Conservation (phyloP, 2,113 vertebrate genomes). For the Vimba vimba region DNA sequence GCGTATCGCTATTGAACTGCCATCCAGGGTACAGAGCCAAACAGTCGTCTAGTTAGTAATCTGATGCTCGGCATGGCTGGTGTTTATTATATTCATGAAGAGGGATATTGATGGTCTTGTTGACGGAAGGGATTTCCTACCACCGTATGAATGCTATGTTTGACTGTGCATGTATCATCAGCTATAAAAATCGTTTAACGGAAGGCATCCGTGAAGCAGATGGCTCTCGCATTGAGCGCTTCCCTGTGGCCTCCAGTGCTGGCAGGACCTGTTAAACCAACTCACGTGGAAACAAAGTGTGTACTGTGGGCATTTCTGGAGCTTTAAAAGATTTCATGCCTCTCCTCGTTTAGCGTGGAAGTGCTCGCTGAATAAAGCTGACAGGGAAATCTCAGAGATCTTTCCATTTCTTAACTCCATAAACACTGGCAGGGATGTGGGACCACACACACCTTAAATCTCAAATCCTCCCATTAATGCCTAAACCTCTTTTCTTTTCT, state of each 20-base stretch:
- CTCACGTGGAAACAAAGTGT: conserved; percentile 27
- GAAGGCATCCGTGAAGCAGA: conserved; percentile 17
- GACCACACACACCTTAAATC: conserved; percentile 28
- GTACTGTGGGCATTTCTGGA: conserved; percentile 33
- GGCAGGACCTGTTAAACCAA: conserved; percentile 27
- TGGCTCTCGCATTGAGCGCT: background rate
- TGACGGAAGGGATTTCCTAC: conserved; percentile 38
- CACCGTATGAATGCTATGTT: background rate
- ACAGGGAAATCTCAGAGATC: background rate
- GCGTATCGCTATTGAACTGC: background rate
- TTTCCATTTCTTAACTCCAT: background rate
- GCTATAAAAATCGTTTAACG: conserved; percentile 23
- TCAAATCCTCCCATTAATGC: background rate
- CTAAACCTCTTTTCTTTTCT: background rate
- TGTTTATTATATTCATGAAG: conserved; percentile 23
- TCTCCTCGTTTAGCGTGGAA: background rate
- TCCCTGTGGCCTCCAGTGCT: background rate
- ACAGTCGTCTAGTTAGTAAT: background rate
- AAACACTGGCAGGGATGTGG: background rate
- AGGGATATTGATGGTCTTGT: conserved; percentile 10
- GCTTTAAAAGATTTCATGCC: background rate
- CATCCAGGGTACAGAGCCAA: background rate
- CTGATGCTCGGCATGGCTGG: background rate
- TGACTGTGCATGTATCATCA: background rate
- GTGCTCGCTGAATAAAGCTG: background rate